Evolutionary conservation across 2,113 vertebrate species (phyloP).

Genomic region (Phoenicopterus ruber): DNA sequence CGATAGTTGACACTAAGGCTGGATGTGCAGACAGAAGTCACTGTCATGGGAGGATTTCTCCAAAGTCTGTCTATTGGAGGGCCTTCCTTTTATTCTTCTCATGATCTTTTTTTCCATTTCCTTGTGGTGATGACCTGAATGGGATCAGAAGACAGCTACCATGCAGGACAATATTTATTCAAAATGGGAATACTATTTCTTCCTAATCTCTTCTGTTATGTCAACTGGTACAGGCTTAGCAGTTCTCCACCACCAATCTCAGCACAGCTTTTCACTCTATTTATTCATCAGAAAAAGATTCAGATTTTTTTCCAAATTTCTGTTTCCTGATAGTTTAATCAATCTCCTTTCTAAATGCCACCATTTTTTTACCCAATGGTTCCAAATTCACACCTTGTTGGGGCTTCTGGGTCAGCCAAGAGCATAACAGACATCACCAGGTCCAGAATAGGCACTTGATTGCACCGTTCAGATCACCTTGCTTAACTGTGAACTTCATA

Average conservation of each 20-base stretch:
- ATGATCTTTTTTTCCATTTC: background rate
- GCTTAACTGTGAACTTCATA: background rate
- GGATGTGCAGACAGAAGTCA: background rate
- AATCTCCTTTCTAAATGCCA: background rate
- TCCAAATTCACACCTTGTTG: background rate
- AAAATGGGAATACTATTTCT: background rate
- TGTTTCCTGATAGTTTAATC: background rate
- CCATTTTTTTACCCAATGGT: background rate
- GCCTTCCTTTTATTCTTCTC: background rate
- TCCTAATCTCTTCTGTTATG: background rate
- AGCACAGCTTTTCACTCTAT: background rate
- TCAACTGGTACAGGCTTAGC: background rate
- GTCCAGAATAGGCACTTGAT: background rate
- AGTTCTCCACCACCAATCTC: background rate
- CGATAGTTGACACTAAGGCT: background rate
- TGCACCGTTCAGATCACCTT: background rate
- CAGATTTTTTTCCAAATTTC: background rate
- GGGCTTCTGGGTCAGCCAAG: background rate
- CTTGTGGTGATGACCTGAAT: background rate
- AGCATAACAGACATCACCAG: background rate
- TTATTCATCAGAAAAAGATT: background rate
- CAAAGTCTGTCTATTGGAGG: background rate
- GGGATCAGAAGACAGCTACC: background rate
- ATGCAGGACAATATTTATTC: background rate
- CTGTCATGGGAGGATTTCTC: background rate